Percentiles rank a stretch among this genome's conserved stretches.
phyloP scores from a whole-genome alignment of 2,797 vertebrate species.

The Tragopan temminckii region DNA sequence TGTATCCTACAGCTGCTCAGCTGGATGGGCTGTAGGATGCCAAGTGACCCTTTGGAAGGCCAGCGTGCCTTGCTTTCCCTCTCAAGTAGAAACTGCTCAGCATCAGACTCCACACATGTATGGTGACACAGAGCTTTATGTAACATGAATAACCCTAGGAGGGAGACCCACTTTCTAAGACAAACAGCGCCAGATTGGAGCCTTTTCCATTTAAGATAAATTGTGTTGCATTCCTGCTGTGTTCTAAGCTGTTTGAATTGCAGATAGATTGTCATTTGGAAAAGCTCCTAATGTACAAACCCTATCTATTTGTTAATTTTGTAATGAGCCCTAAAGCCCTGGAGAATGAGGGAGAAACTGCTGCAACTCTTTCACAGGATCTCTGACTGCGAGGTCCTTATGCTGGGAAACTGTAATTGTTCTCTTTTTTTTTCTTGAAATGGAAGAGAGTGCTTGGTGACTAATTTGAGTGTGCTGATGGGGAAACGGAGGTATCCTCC shows the following conservation, averaged over 20 bases:
- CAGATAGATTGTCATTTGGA: not conserved
- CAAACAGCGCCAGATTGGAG: not conserved
- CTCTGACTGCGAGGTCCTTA: not conserved
- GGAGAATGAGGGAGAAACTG: not conserved
- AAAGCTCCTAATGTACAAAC: not conserved
- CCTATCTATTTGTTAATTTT: not conserved
- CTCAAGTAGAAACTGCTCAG: not conserved
- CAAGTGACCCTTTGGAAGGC: rapidly evolving
- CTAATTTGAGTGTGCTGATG: not conserved
- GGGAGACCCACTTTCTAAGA: not conserved
- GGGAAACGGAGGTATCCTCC: not conserved
- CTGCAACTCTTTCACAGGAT: not conserved
- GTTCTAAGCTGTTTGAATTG: constrained; percentile 13
- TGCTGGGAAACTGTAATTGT: not conserved
- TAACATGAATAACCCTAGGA: not conserved
- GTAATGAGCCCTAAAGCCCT: not conserved
- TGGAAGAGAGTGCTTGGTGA: not conserved
- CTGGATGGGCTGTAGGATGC: not conserved
- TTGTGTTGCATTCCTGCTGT: not conserved
- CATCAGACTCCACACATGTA: not conserved
- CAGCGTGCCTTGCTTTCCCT: not conserved
- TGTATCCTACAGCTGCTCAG: not conserved
- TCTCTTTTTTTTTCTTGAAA: not conserved
- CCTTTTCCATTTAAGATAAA: not conserved
- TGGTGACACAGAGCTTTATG: not conserved